phyloP scores from a whole-genome alignment of 2,113 vertebrate genomes.

The Hydrochoerus hydrochaeris region DNA sequence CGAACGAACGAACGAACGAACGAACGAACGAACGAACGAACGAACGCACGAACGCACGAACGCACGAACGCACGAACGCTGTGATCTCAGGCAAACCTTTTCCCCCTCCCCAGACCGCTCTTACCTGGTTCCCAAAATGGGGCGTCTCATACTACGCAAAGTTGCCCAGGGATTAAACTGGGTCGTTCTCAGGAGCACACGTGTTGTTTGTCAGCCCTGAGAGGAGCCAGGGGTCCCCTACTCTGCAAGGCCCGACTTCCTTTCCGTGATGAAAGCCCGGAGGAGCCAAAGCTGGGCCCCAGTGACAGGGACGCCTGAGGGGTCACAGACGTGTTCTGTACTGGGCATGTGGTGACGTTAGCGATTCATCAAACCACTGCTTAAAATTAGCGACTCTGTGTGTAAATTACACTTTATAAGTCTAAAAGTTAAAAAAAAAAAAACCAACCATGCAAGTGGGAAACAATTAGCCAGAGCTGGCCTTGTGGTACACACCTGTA shows the following conservation, averaged over 20 bases:
- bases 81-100: not conserved
- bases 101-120: not conserved
- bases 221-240: not conserved
- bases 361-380: not conserved
- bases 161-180: rapidly evolving
- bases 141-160: rapidly evolving
- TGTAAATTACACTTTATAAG: not conserved
- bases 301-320: not conserved
- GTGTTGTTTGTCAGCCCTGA: not conserved
- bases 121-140: not conserved
- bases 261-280: not conserved
- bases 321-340: not conserved
- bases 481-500: not conserved
- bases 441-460: not conserved
- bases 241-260: not conserved
- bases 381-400: not conserved
- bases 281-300: not conserved
- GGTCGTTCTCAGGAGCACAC: rapidly evolving
- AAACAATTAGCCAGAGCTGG: not conserved
- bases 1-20: no score
- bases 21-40: no score
- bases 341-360: not conserved
- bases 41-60: no score
- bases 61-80: no score
- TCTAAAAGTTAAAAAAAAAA: not conserved